phyloP scores from a whole-genome alignment of 2,888 invertebrate genomes.

The Autographa pulchrina region DNA sequence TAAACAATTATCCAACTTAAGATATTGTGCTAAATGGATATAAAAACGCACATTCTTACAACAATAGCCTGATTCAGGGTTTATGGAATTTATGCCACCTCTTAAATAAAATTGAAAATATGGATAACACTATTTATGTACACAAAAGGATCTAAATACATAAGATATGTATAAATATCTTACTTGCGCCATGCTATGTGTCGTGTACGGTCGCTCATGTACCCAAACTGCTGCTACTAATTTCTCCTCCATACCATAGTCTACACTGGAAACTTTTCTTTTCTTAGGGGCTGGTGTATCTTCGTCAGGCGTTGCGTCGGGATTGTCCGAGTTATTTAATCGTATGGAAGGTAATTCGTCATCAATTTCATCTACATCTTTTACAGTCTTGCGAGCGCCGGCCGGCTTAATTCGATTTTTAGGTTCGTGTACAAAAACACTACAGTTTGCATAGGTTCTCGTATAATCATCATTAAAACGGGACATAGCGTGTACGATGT shows the following conservation, averaged over 20 bases:
- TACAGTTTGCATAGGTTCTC: constrained; percentile 61
- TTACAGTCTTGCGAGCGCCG: constrained; percentile 38
- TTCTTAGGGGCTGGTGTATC: constrained; percentile 25
- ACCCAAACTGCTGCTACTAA: constrained; percentile 86
- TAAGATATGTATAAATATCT: background rate
- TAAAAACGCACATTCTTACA: too few species aligned
- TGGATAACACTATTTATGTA: too few species aligned
- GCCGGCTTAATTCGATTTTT: constrained; percentile 45
- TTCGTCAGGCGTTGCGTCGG: constrained; percentile 13
- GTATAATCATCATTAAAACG: constrained; percentile 74
- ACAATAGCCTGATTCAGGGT: too few species aligned
- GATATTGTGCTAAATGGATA: too few species aligned
- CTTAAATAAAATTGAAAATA: too few species aligned
- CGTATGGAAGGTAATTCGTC: constrained; percentile 28
- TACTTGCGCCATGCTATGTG: constrained; percentile 69
- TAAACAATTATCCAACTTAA: too few species aligned
- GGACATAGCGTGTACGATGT: constrained; percentile 50
- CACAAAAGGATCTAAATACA: too few species aligned
- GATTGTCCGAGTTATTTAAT: constrained; percentile 8
- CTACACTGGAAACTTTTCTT: constrained; percentile 63
- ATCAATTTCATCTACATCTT: constrained; percentile 32
- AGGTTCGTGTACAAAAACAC: constrained; percentile 47
- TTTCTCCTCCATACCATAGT: constrained; percentile 80
- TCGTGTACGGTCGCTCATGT: constrained; percentile 80
- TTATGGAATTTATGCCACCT: too few species aligned